Conservation (phyloP, 2,113 vertebrate genomes). For the Cynoglossus semilaevis region DNA sequence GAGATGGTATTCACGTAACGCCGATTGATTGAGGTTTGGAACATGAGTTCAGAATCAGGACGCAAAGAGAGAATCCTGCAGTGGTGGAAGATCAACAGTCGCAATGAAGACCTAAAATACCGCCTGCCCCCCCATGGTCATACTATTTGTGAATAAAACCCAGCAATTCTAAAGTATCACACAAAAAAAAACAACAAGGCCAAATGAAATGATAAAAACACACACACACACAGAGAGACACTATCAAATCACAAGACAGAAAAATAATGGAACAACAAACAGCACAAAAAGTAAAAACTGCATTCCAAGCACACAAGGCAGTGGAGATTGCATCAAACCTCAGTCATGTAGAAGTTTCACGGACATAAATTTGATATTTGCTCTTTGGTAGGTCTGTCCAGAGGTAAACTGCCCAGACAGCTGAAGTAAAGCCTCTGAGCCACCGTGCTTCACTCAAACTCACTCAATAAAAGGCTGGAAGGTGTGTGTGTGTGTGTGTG, state of each 20-base stretch:
- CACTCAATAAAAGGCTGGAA: constrained; percentile 22
- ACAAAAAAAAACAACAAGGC: neutral
- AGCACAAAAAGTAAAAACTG: constrained; percentile 45
- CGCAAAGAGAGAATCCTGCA: constrained; percentile 1
- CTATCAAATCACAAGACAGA: constrained; percentile 42
- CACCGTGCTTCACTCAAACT: constrained; percentile 34
- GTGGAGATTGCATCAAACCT: constrained; percentile 72
- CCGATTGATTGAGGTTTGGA: constrained; percentile 23
- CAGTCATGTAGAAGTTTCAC: constrained; percentile 18
- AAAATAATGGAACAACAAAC: constrained; percentile 34
- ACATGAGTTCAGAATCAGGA: constrained; percentile 30
- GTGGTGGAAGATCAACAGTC: neutral
- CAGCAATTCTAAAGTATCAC: constrained; percentile 36
- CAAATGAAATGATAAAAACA: constrained; percentile 13
- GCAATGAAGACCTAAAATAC: neutral
- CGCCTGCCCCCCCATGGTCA: neutral
- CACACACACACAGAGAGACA: constrained; percentile 1
- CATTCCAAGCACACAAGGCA: constrained; percentile 53
- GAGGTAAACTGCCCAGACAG: constrained; percentile 13
- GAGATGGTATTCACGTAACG: constrained; percentile 45
- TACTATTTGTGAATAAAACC: neutral
- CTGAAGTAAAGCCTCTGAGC: constrained; percentile 25
- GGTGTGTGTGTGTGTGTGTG: no score
- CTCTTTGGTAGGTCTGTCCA: constrained; percentile 3
- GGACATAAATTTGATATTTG: constrained; percentile 28